Evolutionary conservation across 1,140 invertebrate genomes (phyloP), one percentile per base, ranked within the genome.

Genomic region (Drosophila funebris): DNA sequence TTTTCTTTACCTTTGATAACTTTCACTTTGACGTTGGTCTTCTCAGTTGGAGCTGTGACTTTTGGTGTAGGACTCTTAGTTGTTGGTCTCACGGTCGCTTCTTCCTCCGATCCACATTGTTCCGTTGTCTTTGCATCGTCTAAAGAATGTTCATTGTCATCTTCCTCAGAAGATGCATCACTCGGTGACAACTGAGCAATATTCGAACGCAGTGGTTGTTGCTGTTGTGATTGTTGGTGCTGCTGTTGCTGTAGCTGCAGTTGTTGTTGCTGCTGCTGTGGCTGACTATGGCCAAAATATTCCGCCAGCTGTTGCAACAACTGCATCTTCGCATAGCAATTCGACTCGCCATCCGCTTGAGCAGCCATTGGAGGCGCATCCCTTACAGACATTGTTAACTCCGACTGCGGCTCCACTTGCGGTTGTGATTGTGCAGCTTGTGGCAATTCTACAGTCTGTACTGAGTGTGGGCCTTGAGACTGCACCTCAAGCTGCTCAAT

Each of bases 221-320:
- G 48, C 5, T 33, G 46, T 13, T 41, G 46, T 13, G n/a, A 48
- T 11, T 37, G 24, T 14, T 24, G 56, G 0, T 2, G 39, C 22
- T 39, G 61, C 13, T n/a, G 18, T 1, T 18, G 52, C 9, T 36
- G 31, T 9, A 11, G 20, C 14, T 60, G 61, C 1, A 37, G 44
- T 5, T 57, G 77, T 4, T 31, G 11, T 13, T 58, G 44, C 20
- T 52, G 44, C 13, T 53, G 24, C 0, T 54, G 62, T 18, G 33
- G 58, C 9, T 60, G 75, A 0, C 46, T 37, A 3, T 60, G 63
- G 0, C 54, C 41, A 9, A 84, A 73, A 1, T 52, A 66, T 0
- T 76, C 63, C 7, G 72, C 58, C 16, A 84, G 43, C 31, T 85
- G 76, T 18, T 77, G 73, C 37, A 84, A 43, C 57, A 87, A 6